These are phyloP conservation scores for Sycophila sp. DNA, from an alignment of 1,140 invertebrate genomes.

Conservation along the genomic window DNA sequence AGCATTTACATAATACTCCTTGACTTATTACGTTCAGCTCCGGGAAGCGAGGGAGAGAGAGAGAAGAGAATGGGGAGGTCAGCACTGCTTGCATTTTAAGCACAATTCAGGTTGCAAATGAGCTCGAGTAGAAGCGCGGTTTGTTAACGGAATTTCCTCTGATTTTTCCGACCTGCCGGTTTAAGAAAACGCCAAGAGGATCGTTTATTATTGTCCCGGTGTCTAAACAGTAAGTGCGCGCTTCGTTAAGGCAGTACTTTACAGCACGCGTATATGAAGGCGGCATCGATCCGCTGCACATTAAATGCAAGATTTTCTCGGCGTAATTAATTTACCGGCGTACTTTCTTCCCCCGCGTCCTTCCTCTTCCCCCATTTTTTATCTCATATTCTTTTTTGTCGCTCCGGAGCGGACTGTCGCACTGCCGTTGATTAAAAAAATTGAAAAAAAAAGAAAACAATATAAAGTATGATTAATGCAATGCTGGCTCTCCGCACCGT, in stretches of 20 bases:
- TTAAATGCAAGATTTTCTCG: background rate
- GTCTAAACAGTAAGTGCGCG: background rate
- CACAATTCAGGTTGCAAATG: slow-evolving; percentile 32
- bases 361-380: no score
- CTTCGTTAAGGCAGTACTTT: background rate
- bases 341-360: no score
- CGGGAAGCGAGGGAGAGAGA: no score
- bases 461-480: slow-evolving; percentile 31
- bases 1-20: slow-evolving; percentile 30
- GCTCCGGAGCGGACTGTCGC: background rate
- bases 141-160: background rate
- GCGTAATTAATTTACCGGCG: no score
- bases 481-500: background rate
- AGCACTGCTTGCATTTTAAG: slow-evolving; percentile 11
- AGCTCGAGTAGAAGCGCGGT: background rate
- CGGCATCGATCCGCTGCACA: no score
- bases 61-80: background rate
- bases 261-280: no score
- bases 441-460: no score
- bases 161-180: background rate
- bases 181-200: background rate
- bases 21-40: slow-evolving; percentile 29
- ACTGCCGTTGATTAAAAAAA: slow-evolving; percentile 15
- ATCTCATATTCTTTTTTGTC: background rate
- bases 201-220: slow-evolving; percentile 3